phyloP scores from a whole-genome alignment of 2,113 vertebrate genomes.

The Melozone crissalis region DNA sequence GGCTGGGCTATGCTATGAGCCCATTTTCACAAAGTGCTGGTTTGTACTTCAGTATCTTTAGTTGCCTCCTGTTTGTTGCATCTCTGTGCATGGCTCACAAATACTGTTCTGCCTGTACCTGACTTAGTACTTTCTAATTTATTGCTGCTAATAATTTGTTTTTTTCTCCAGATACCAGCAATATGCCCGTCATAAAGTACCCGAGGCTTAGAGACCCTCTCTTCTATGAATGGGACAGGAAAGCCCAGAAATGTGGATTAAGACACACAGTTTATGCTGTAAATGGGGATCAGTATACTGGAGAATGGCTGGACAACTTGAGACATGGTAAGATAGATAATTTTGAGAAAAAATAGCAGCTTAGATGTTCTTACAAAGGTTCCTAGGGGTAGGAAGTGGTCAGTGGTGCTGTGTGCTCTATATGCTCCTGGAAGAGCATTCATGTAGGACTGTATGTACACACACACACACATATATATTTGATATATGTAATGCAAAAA shows the following conservation, averaged over 20 bases:
- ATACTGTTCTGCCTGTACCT: not conserved
- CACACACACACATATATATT: not conserved
- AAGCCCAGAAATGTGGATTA: slow-evolving; percentile 82
- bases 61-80: not conserved
- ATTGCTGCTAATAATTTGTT: not conserved
- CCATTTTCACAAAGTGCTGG: too few relatives aligned
- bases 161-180: not conserved
- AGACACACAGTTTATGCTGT: slow-evolving; percentile 76
- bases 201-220: slow-evolving; percentile 20
- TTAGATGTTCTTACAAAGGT: not conserved
- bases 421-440: not conserved
- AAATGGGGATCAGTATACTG: slow-evolving; percentile 83
- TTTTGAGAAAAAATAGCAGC: not conserved
- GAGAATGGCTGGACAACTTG: slow-evolving; percentile 87
- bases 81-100: not conserved
- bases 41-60: not conserved
- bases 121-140: not conserved
- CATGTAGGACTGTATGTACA: not conserved
- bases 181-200: slow-evolving; percentile 80
- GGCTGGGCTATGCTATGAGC: too few relatives aligned
- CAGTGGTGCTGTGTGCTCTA: not conserved
- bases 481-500: not conserved
- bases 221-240: slow-evolving; percentile 78
- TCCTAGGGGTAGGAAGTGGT: not conserved
- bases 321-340: slow-evolving; percentile 82